Conservation (phyloP, 2,797 vertebrate genomes). For the Lerista edwardsae region DNA sequence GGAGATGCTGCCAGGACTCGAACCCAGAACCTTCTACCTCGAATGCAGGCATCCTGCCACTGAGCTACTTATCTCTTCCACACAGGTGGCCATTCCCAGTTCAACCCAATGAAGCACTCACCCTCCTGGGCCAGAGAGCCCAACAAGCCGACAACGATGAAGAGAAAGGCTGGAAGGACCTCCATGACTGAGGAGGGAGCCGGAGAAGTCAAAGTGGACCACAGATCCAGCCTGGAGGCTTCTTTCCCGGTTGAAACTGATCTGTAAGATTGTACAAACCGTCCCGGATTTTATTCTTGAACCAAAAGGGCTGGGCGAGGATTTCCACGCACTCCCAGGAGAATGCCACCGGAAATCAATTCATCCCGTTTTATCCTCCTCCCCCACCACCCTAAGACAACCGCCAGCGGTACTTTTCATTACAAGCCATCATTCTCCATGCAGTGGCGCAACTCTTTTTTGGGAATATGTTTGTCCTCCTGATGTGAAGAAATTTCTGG, state of each 20-base stretch:
- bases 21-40: neutral
- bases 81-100: no score
- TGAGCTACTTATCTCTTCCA: no score
- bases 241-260: neutral
- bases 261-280: no score
- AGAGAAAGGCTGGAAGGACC: neutral
- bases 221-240: neutral
- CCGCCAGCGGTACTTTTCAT: no score
- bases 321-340: neutral
- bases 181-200: neutral
- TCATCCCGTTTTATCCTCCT: no score
- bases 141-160: constrained; percentile 3
- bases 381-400: no score
- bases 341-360: neutral
- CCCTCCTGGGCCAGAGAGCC: neutral
- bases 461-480: no score
- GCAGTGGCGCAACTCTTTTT: no score
- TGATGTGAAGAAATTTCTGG: no score
- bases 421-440: no score
- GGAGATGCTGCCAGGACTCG: neutral
- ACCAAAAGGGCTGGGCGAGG: neutral
- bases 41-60: neutral
- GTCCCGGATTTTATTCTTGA: neutral
- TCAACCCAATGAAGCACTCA: constrained; percentile 12
- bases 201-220: neutral